Base-by-base conservation (phyloP, 2,888 invertebrate species). In the Cheilosia scutellata region DNA sequence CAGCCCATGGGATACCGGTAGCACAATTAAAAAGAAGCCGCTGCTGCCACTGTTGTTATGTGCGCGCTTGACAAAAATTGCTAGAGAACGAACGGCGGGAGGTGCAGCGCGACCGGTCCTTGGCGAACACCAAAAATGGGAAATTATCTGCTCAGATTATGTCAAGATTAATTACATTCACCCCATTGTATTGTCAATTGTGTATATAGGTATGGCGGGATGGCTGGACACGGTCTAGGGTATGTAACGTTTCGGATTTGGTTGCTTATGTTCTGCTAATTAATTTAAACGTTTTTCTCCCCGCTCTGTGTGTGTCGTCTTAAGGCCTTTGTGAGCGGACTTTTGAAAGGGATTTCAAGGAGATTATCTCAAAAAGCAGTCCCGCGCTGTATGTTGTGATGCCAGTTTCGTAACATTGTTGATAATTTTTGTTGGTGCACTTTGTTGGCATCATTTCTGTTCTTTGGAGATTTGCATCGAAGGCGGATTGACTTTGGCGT, bases 91-190 rank as follows among this genome's bases (percentile, higher is more conserved):
- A 5, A 40, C 7, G 6, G 20, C 37, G 57, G 25, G 66, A 53
- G 47, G 20, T 20, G n/a, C 11, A 63, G 33, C 7, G 7, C 7
- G 53, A 49, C 71, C 58, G 71, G 82, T 62, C 77, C 65, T 44
- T 29, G 66, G 58, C 47, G 82, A 83, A 83, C 84, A 88, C 88
- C 87, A 87, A 88, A 88, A 88, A 88, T 88, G 88, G 88, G 89
- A 90, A 90, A 90, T 91, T 91, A 91, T 90, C 90, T 91, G 91
- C 91, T 91, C 91, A 91, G 91, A 91, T 91, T 91, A 91, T 91
- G 91, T 91, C 91, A 91, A 91, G 91, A 91, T 91, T 91, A 91
- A 91, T 91, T 91, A 91, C 91, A 90, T 91, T 90, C 90, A 89
- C 91, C 89, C 91, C 90, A 91, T 91, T 91, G 91, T 91, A 89